Base-by-base conservation (phyloP, 2,888 invertebrate genomes). In the Limenitis camilla region DNA sequence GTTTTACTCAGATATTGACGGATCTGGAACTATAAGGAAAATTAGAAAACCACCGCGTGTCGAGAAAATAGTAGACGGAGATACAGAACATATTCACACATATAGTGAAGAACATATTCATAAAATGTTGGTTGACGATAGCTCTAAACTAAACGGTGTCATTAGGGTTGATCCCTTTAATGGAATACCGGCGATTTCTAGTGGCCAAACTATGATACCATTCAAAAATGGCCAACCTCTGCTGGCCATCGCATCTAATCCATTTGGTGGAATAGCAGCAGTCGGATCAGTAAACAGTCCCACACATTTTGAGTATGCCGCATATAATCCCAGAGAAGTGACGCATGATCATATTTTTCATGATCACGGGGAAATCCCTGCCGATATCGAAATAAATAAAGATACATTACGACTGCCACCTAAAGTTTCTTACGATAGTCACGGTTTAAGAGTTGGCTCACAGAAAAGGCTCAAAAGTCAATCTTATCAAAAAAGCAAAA, bases 101-200 rank as follows among this genome's bases (percentile, higher is more conserved):
- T 88, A 86, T 56, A 88, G 81, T 57, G 88, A 88, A 62, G 88
- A 88, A 61, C 88, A 88, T 46, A 79, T 88, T 50, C 88, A 88
- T 58, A 88, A 88, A 62, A 64, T 87, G 51, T 68, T 85, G 3
- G 86, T 71, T 56, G 77, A 80, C 56, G 76, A 81, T 19, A 72
- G 67, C 29, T 61, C 74, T 1, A 78, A 78, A 51, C 51, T 70
- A 3, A 62, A 69, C 11, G 67, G 69, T 6, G 60, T 77, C 8
- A 65, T 72, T 10, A 74, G 74, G 6, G 62, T 70, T 2, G 75
- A 82, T 49, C 69, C 76, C 27, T 62, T 72, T 5, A 67, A 66
- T 42, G 74, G 78, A 52, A 72, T 83, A 71, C 68, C 83, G 1
- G 52, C 61, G 9, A 53, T 62, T 10, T 69, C 70, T 4, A 64